These are phyloP conservation scores for Coleophora deauratella DNA, from an alignment of 2,888 invertebrate species.

Conservation along the genomic window DNA sequence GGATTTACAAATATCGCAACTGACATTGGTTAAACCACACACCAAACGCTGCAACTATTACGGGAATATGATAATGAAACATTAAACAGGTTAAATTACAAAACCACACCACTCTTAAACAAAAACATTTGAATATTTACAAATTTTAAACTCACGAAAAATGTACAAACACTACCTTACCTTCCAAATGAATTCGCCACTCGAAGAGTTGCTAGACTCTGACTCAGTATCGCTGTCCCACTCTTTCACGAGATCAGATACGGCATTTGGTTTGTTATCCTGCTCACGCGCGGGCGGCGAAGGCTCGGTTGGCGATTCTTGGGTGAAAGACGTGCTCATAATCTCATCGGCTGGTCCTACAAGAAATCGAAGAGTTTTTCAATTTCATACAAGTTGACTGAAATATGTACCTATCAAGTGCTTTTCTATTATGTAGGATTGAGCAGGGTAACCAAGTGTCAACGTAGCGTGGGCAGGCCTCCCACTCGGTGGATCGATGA, in stretches of 20 bases:
- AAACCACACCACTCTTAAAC: too few relatives aligned
- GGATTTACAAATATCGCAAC: too few relatives aligned
- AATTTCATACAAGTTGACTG: too few relatives aligned
- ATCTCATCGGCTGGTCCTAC: conserved; percentile 59
- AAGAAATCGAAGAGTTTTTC: background rate
- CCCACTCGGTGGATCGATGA: too few relatives aligned
- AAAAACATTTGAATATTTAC: background rate
- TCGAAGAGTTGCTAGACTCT: conserved; percentile 79
- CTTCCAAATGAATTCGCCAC: conserved; percentile 88
- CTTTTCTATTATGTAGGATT: too few relatives aligned
- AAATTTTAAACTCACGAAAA: background rate
- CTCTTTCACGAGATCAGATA: conserved; percentile 68
- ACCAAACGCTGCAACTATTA: too few relatives aligned
- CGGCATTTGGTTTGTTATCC: conserved; percentile 48
- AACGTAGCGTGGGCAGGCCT: too few relatives aligned
- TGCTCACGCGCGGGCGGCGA: conserved; percentile 45
- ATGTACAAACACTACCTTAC: conserved; percentile 41
- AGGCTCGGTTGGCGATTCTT: conserved; percentile 63
- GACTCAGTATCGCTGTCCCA: conserved; percentile 81
- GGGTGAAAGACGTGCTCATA: conserved; percentile 64
- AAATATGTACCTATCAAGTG: too few relatives aligned
- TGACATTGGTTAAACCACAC: too few relatives aligned
- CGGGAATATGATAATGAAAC: too few relatives aligned
- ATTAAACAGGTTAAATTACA: too few relatives aligned
- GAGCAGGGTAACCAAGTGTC: too few relatives aligned